phyloP scores from a whole-genome alignment of 2,888 invertebrate species.

The Arenicola marina region DNA sequence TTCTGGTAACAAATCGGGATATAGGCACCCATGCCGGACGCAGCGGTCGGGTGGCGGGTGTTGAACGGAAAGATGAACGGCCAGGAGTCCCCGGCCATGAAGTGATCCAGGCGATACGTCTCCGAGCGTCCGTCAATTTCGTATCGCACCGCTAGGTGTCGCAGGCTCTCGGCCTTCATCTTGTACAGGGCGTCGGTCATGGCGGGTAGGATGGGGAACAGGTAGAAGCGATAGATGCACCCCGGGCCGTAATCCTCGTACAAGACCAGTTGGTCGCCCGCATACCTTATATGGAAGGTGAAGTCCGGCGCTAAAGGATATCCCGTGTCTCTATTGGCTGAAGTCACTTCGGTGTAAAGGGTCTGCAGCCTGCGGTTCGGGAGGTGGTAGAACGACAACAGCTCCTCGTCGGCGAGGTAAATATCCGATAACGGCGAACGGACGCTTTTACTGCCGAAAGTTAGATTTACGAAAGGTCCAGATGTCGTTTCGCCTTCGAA shows the following conservation, averaged over 20 bases:
- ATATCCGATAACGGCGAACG: too few relatives aligned
- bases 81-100: conserved; percentile 22
- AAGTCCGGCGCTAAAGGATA: conserved; percentile 37
- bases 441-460: too few relatives aligned
- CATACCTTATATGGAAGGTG: conserved; percentile 34
- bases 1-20: conserved; percentile 33
- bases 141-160: conserved; percentile 12
- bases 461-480: too few relatives aligned
- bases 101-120: conserved; percentile 23
- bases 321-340: conserved; percentile 33
- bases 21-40: conserved; percentile 33
- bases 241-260: conserved; percentile 36
- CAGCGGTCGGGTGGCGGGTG: conserved; percentile 22
- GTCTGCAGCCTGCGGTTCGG: conserved; percentile 14
- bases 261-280: conserved; percentile 19
- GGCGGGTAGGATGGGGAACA: conserved; percentile 30
- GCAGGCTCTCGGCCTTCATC: conserved; percentile 23
- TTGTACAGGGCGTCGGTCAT: conserved; percentile 19
- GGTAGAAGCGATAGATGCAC: conserved; percentile 32
- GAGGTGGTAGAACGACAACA: conserved; percentile 13
- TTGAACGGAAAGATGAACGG: conserved; percentile 35
- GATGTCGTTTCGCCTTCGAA: too few relatives aligned
- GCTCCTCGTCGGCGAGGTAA: too few relatives aligned
- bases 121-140: conserved; percentile 21
- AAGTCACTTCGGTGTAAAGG: conserved; percentile 30